These are phyloP conservation scores for Glandiceps talaboti DNA, from an alignment of 53 echinoderm and acorn worm genomes.

Conservation along the genomic window DNA sequence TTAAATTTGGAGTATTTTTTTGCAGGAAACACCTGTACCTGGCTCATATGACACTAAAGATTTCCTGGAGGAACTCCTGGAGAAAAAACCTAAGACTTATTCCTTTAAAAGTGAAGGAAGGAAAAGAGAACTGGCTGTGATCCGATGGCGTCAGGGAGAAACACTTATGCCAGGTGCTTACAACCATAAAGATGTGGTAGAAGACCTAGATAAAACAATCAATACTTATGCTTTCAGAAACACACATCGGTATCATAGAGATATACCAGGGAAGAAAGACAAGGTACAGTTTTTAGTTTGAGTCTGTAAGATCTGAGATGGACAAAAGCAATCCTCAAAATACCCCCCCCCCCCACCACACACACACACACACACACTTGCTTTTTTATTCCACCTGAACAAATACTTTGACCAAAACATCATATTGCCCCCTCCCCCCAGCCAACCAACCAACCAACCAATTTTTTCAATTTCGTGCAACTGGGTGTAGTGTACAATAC, in stretches of 20 bases:
- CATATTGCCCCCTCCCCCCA: too few relatives aligned
- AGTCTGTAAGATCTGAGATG: too few relatives aligned
- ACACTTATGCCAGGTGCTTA: slow-evolving; percentile 82
- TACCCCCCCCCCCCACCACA: too few relatives aligned
- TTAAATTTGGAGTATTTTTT: too few relatives aligned
- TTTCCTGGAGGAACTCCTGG: slow-evolving; percentile 61
- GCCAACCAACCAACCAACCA: too few relatives aligned
- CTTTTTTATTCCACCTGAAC: too few relatives aligned
- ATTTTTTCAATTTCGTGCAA: too few relatives aligned
- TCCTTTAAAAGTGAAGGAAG: slow-evolving; percentile 88
- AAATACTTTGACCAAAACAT: too few relatives aligned
- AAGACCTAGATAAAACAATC: slow-evolving; percentile 47
- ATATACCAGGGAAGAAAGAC: slow-evolving; percentile 63
- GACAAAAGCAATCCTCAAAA: too few relatives aligned
- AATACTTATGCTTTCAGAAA: slow-evolving; percentile 89
- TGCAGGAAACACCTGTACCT: slow-evolving; percentile 88
- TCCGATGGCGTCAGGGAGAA: slow-evolving; percentile 37
- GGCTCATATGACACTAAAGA: slow-evolving; percentile 63
- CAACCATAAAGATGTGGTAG: slow-evolving; percentile 44
- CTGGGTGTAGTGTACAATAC: too few relatives aligned
- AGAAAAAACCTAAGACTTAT: slow-evolving; percentile 69
- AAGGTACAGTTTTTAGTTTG: too few relatives aligned
- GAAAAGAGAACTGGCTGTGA: slow-evolving; percentile 43
- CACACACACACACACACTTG: too few relatives aligned
- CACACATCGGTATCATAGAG: slow-evolving; percentile 50